Evolutionary conservation across 2,797 vertebrate genomes (phyloP).

Genomic region (Notoglanidium macrostoma): DNA sequence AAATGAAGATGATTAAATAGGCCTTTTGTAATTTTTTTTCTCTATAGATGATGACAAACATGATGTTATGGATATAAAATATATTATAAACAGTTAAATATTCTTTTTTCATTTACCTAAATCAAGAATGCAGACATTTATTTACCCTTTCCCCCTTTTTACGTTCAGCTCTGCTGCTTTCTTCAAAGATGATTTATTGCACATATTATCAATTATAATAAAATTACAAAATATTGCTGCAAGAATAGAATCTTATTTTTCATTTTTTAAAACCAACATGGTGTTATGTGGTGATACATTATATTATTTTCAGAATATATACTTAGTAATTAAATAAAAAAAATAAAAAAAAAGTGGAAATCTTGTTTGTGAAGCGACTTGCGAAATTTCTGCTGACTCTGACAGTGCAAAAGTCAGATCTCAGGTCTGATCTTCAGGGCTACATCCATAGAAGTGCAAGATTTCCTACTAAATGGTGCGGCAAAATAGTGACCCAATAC

Average conservation of each 20-base stretch:
- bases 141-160: background rate
- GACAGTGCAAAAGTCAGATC: slow-evolving; percentile 8
- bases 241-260: background rate
- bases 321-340: background rate
- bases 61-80: background rate
- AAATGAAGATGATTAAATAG: background rate
- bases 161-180: background rate
- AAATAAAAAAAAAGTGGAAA: background rate
- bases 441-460: background rate
- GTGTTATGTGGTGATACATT: background rate
- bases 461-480: no score
- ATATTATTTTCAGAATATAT: background rate
- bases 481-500: background rate
- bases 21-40: background rate
- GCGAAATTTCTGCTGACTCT: background rate
- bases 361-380: slow-evolving; percentile 8
- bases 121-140: background rate
- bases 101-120: background rate
- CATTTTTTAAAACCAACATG: background rate
- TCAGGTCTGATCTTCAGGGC: background rate
- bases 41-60: background rate
- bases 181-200: background rate
- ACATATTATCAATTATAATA: background rate
- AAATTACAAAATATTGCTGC: background rate
- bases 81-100: background rate